Evolutionary conservation across 2,113 vertebrate species (phyloP).

Genomic region (Aspiorhynchus laticeps): DNA sequence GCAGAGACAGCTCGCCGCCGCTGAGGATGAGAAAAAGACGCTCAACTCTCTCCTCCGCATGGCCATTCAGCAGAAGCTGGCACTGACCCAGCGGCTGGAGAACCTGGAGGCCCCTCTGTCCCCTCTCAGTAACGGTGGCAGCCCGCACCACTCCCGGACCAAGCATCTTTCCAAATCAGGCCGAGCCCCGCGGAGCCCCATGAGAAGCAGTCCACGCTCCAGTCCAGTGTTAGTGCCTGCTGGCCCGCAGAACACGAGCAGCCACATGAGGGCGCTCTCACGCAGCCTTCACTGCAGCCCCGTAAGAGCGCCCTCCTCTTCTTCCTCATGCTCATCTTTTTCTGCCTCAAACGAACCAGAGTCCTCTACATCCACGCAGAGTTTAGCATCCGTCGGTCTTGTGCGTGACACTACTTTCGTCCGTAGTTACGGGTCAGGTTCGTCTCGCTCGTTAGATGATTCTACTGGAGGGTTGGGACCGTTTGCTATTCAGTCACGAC

Average conservation of each 20-base stretch:
- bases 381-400: conserved; percentile 59
- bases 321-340: conserved; percentile 54
- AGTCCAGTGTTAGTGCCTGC: conserved; percentile 66
- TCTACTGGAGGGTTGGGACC: conserved; percentile 38
- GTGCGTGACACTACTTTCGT: conserved; percentile 70
- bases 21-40: conserved; percentile 83
- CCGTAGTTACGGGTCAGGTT: conserved; percentile 62
- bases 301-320: conserved; percentile 69
- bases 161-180: conserved; percentile 77
- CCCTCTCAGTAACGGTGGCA: conserved; percentile 71
- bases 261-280: conserved; percentile 63
- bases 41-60: conserved; percentile 81
- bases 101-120: conserved; percentile 80
- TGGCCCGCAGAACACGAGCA: conserved; percentile 37
- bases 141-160: conserved; percentile 75
- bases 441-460: conserved; percentile 47
- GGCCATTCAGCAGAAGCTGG: conserved; percentile 84
- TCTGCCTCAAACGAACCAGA: conserved; percentile 41
- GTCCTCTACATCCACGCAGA: conserved; percentile 40
- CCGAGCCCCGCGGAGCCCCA: conserved; percentile 70
- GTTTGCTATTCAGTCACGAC: conserved; percentile 25
- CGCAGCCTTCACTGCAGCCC: conserved; percentile 77
- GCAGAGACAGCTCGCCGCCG: conserved; percentile 80
- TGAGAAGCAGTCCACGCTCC: conserved; percentile 61
- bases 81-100: conserved; percentile 79